phyloP scores from a whole-genome alignment of 2,797 vertebrate species.

The Halcyon badia region DNA sequence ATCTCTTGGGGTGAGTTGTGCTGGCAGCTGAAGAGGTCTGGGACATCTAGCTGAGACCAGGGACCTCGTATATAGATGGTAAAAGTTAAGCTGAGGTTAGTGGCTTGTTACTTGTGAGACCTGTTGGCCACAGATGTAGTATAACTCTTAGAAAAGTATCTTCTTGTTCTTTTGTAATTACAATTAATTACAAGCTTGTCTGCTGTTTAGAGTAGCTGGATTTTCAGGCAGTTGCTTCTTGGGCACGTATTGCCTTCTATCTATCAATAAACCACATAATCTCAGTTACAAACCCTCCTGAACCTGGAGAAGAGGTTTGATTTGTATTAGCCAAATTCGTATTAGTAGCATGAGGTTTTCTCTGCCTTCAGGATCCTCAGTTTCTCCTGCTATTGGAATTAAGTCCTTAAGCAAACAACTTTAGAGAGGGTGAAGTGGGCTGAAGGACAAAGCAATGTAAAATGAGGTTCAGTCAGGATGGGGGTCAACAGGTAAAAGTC shows the following conservation, averaged over 20 bases:
- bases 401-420: background rate
- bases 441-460: background rate
- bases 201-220: background rate
- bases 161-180: background rate
- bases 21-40: background rate
- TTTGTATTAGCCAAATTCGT: background rate
- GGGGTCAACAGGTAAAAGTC: background rate
- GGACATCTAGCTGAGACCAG: background rate
- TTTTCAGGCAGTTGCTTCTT: background rate
- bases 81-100: background rate
- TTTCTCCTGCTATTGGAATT: background rate
- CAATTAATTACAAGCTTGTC: background rate
- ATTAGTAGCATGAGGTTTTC: background rate
- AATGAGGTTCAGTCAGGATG: background rate
- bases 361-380: background rate
- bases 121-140: background rate
- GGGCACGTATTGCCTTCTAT: rapidly evolving
- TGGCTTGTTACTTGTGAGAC: background rate
- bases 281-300: background rate
- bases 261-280: background rate
- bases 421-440: background rate
- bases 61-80: background rate
- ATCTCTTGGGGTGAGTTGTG: background rate
- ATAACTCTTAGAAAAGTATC: background rate
- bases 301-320: background rate